Base-by-base conservation (phyloP, 1,140 invertebrate species). In the Chionoecetes opilio region DNA sequence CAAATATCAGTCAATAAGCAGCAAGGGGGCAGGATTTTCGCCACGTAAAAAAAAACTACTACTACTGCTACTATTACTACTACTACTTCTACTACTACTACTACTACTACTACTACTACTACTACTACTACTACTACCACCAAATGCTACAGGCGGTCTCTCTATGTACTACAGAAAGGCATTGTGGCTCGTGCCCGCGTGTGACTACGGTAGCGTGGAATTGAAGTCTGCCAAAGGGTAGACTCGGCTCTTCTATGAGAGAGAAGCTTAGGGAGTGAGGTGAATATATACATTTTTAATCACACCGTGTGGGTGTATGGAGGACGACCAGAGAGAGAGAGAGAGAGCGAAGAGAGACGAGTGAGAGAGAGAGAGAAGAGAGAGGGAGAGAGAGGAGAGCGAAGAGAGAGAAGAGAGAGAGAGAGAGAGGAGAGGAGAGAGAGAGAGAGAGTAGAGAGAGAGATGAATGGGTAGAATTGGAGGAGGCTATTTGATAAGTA, bases 211-310 rank as follows among this genome's bases (percentile, higher is more conserved):
- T 53, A 53, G 63, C 63, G 63, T 75, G 21, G 63, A 26, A 75
- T 75, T 26, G 63, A 75, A 75, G 63, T 75, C 8, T n/a, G 63
- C 21, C 63, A 75, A 75, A 75, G 63, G 63, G 26, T 75, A 75
- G 26, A 26, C 21, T 26, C 63, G 63, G 21, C 63, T 75, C 63
- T 5, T n/a, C 63, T 75, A 21, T 75, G 63, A 75, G 6, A 75
- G 63, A 53, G 63, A 75, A 26, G 63, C 63, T 75, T 75, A 5
- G 63, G n/a, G 63, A 75, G 63, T 17, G 63, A 75, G 63, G 63
- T 75, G 63, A 75, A 75, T 75, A 75, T 26, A 75, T 75, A 75
- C 63, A 75, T 75, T 75, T n/a, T 75, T 75, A 75, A 75, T 75
- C 63, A 75, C 63, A n/a, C n/a, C n/a, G n/a, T n/a, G n/a, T 26